Evolutionary conservation across 2,113 vertebrate species (phyloP), one percentile per base, ranked within the genome.

Genomic region (Rhegmatorhina hoffmannsi): DNA sequence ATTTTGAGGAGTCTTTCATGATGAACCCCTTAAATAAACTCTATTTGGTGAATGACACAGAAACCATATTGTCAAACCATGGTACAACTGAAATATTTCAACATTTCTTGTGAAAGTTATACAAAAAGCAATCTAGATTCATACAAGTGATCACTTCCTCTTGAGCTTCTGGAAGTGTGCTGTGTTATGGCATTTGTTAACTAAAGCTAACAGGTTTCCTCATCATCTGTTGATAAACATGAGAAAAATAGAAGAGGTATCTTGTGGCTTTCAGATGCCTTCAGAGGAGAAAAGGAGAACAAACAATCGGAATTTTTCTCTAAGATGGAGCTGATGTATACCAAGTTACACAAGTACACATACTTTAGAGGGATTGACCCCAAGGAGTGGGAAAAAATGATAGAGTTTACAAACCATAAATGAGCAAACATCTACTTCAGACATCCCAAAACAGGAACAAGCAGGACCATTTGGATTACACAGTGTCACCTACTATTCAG

Each of bases 301-400:
- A 56, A 31, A 20, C 1, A 0, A 58, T 44, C 4, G 6, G 24
- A 84, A 59, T 75, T 34, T 1, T 0, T 44, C n/a, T 62, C 31
- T 43, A 46, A 69, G 20, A 46, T 33, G 23, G 38, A 74, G 21
- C n/a, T 40, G 4, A 69, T 17, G 10, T 47, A n/a, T 72, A 20
- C 33, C 59, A 83, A 36, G 34, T 31, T 78, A 59, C 11, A 47
- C 76, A 90, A 63, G 7, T 49, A 28, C 21, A 36, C 6, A 28
- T 4, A n/a, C 4, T 55, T 78, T 10, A 53, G 26, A 13, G 36
- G 33, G 50, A 70, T 31, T 84, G 49, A 56, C 20, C 29, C 18
- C 10, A 78, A 79, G 11, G 28, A 75, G 13, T 33, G 34, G 49
- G 11, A 36, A 92, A 84, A 79, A 79, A 26, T 5, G 9, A 25